These are phyloP conservation scores for Vulpes vulpes DNA, from an alignment of 2,113 vertebrate species.

Conservation along the genomic window DNA sequence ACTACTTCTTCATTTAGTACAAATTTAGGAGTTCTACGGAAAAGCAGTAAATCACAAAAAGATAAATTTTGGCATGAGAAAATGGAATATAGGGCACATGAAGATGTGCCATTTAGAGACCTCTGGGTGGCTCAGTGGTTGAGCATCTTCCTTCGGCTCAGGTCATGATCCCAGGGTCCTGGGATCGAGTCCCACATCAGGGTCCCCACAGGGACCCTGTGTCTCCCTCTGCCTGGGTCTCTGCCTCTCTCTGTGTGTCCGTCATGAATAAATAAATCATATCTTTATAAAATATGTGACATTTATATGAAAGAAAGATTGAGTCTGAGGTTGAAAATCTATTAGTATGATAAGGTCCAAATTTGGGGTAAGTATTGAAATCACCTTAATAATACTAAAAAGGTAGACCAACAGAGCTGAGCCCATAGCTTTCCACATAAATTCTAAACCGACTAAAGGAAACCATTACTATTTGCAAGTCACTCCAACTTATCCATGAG, in stretches of 20 bases:
- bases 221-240: too few species aligned
- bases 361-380: not conserved
- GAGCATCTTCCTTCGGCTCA: too few species aligned
- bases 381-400: not conserved
- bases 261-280: too few species aligned
- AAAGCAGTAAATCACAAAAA: constrained; percentile 18
- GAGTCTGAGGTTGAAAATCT: not conserved
- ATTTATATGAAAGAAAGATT: not conserved
- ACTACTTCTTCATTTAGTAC: constrained; percentile 42
- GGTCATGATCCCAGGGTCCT: too few species aligned
- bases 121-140: too few species aligned
- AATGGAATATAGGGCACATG: not conserved
- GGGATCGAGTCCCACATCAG: too few species aligned
- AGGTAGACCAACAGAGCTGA: not conserved
- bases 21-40: not conserved
- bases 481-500: constrained; percentile 7
- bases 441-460: constrained; percentile 7
- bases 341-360: not conserved
- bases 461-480: constrained; percentile 43
- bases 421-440: not conserved
- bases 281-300: too few species aligned
- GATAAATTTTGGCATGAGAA: not conserved
- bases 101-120: not conserved
- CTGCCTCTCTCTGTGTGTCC: too few species aligned
- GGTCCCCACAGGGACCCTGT: too few species aligned